Percentiles rank a stretch among this genome's conserved stretches.
These are phyloP conservation scores for Propithecus deckenii DNA, from an alignment of 2,797 vertebrate species.

Conservation along the genomic window DNA sequence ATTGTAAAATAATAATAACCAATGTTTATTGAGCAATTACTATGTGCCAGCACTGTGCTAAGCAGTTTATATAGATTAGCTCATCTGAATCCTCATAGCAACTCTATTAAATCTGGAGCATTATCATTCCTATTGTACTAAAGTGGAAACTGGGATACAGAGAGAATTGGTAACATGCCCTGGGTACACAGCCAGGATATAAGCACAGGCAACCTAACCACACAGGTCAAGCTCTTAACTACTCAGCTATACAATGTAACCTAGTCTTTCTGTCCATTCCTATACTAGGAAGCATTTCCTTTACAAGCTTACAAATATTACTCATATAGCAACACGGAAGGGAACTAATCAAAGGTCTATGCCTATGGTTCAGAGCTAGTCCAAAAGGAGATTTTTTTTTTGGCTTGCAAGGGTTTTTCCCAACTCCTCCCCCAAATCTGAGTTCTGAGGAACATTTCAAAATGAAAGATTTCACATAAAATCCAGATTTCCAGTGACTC, in stretches of 20 bases:
- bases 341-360: background rate
- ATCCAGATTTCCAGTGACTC: background rate
- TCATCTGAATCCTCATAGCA: background rate
- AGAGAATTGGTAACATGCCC: background rate
- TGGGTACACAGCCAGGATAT: background rate
- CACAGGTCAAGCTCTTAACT: background rate
- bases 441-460: slow-evolving; percentile 27
- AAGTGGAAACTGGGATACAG: background rate
- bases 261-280: background rate
- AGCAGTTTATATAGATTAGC: background rate
- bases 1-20: background rate
- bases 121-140: background rate
- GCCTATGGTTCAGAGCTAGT: background rate
- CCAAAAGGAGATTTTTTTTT: background rate
- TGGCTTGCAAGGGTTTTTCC: background rate
- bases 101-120: background rate
- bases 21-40: background rate
- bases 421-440: background rate
- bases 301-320: background rate
- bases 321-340: background rate
- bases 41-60: background rate
- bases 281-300: background rate
- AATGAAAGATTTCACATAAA: slow-evolving; percentile 15
- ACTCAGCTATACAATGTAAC: background rate
- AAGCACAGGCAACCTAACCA: background rate